Evolutionary conservation across 2,797 vertebrate genomes (phyloP).

Genomic region (Lagorchestes hirsutus): DNA sequence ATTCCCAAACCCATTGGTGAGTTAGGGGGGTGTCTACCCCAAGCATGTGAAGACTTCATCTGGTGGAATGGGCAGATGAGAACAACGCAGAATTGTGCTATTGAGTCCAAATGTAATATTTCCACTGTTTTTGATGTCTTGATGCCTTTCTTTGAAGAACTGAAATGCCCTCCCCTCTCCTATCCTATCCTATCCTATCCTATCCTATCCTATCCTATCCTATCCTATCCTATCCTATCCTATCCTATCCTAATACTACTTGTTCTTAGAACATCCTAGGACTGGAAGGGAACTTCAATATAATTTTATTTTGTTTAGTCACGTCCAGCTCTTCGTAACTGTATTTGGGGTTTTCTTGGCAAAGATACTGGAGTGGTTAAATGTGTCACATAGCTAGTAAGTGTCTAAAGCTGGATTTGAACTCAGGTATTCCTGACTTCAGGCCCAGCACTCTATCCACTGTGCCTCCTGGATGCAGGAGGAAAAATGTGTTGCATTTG

Average conservation of each 20-base stretch:
- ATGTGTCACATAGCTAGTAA: neutral
- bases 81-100: too few species aligned
- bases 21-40: too few species aligned
- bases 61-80: too few species aligned
- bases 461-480: neutral
- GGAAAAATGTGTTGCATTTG: neutral
- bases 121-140: neutral
- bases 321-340: too few species aligned
- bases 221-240: neutral
- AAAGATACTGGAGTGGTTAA: neutral
- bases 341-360: too few species aligned
- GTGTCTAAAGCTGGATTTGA: neutral
- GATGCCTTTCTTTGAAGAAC: neutral
- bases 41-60: too few species aligned
- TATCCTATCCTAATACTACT: neutral
- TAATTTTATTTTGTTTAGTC: neutral
- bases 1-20: too few species aligned
- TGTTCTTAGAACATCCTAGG: neutral
- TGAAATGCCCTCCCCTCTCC: neutral
- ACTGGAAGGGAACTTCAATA: neutral
- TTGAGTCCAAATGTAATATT: neutral
- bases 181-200: neutral
- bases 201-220: neutral
- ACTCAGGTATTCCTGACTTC: neutral
- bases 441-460: too few species aligned